Percentiles rank a stretch among this genome's conserved stretches.
phyloP scores from a whole-genome alignment of 2,888 invertebrate species.

The Petrolisthes cinctipes region DNA sequence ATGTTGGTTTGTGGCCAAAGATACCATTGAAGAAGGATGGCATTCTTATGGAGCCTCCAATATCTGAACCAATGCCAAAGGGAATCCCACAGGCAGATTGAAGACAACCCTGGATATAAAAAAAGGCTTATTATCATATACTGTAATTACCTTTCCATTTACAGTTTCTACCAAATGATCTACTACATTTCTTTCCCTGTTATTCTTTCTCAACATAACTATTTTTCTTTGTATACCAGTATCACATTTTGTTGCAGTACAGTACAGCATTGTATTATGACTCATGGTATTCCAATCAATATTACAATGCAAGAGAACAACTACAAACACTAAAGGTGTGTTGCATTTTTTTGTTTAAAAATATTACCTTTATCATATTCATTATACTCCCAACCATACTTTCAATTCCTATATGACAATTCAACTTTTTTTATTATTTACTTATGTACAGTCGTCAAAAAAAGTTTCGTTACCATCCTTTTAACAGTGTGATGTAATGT shows the following conservation, averaged over 20 bases:
- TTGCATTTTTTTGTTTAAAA: no score
- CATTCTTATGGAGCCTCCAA: conserved; percentile 96
- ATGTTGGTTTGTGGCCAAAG: conserved; percentile 85
- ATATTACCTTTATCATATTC: no score
- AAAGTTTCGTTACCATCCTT: no score
- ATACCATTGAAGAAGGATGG: conserved; percentile 91
- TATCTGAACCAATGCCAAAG: conserved; percentile 91
- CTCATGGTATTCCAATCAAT: neutral
- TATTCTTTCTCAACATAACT: neutral
- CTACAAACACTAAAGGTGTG: no score
- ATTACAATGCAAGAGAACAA: neutral
- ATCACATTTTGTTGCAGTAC: neutral
- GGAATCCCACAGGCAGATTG: conserved; percentile 84
- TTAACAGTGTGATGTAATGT: no score
- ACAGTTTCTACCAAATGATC: no score
- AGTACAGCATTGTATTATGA: neutral
- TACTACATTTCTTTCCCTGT: neutral
- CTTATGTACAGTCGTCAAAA: no score
- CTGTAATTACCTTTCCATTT: no score
- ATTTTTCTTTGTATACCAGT: neutral
- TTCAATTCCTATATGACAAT: no score
- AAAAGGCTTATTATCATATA: no score
- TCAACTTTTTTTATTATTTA: no score
- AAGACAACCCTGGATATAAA: conserved; percentile 71
- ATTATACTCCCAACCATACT: no score